Conservation (phyloP, 2,888 invertebrate genomes). For the Deilephila porcellus region DNA sequence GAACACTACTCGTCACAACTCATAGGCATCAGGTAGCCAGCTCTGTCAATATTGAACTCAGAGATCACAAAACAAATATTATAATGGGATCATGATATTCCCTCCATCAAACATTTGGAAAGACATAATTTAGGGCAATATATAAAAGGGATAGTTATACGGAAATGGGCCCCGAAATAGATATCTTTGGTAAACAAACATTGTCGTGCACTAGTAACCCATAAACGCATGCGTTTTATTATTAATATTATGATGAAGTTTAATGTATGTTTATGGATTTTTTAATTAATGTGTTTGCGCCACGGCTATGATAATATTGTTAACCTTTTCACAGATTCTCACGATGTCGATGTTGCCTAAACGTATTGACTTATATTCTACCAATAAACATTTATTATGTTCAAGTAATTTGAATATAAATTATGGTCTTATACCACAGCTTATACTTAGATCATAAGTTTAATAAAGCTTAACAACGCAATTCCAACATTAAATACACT, state of each 20-base stretch:
- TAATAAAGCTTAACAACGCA: too few species aligned
- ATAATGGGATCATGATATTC: constrained; percentile 27
- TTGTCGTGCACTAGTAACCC: constrained; percentile 17
- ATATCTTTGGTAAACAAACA: constrained; percentile 18
- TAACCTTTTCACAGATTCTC: background rate
- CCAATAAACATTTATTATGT: too few species aligned
- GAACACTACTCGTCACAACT: constrained; percentile 46
- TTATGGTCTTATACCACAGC: too few species aligned
- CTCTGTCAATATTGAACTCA: constrained; percentile 63
- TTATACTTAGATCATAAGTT: too few species aligned
- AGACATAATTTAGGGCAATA: background rate
- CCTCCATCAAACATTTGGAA: background rate
- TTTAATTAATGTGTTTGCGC: background rate
- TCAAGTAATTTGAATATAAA: too few species aligned
- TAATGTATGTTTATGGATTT: background rate
- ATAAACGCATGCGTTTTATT: constrained; percentile 8
- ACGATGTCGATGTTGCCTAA: background rate
- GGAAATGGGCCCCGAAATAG: constrained; percentile 16
- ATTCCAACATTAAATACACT: too few species aligned
- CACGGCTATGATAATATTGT: background rate
- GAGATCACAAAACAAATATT: constrained; percentile 47
- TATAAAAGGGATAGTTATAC: background rate
- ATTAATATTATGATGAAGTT: background rate
- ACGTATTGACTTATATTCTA: too few species aligned
- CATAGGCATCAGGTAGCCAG: constrained; percentile 49